phyloP scores from a whole-genome alignment of 2,888 invertebrate genomes.

The Nezara viridula region DNA sequence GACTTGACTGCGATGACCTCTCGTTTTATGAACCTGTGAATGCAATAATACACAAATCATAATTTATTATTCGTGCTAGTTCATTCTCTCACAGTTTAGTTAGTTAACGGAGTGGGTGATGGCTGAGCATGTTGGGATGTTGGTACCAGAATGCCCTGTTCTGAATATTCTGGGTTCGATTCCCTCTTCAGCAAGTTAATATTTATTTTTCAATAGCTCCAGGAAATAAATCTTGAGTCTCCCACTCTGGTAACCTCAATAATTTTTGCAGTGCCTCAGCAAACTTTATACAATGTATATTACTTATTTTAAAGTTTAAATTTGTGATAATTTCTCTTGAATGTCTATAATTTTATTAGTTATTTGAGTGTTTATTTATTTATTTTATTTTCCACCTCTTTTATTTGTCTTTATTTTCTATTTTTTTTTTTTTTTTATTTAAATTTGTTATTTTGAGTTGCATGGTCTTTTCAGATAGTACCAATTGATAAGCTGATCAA shows the following conservation, averaged over 20 bases:
- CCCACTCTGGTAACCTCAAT: too few relatives aligned
- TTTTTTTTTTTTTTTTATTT: neutral
- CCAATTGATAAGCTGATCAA: slow-evolving; percentile 99
- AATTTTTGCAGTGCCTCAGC: neutral
- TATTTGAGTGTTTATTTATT: neutral
- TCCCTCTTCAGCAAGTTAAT: too few relatives aligned
- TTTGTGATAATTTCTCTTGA: neutral
- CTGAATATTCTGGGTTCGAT: too few relatives aligned
- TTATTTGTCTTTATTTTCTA: neutral
- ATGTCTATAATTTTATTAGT: neutral
- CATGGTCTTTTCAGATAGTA: slow-evolving; percentile 78
- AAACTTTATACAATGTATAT: neutral
- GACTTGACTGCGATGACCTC: neutral
- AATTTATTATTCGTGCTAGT: neutral
- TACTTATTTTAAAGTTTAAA: neutral
- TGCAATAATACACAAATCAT: neutral
- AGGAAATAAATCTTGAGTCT: too few relatives aligned
- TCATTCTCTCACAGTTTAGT: neutral
- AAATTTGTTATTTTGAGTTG: neutral
- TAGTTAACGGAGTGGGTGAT: too few relatives aligned
- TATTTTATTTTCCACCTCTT: neutral
- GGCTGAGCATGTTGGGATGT: too few relatives aligned
- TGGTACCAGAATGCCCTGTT: too few relatives aligned
- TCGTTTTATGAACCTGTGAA: neutral
- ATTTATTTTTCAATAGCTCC: too few relatives aligned